Evolutionary conservation across 2,888 invertebrate genomes (phyloP).

Genomic region (Epirrhoe tristata): DNA sequence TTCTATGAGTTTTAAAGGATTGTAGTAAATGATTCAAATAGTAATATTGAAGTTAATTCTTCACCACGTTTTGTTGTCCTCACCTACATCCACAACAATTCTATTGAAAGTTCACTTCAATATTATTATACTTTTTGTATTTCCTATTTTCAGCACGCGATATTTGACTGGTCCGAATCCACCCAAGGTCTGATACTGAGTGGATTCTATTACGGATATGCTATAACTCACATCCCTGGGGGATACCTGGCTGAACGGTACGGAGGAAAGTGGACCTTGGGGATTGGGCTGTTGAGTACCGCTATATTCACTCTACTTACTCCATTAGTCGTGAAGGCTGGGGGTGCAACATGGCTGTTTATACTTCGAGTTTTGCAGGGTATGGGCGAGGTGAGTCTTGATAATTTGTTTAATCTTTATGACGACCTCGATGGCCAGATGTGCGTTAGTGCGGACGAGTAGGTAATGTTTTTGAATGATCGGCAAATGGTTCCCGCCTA

Average conservation of each 20-base stretch:
- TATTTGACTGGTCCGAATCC: conserved; percentile 90
- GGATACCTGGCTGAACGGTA: conserved; percentile 92
- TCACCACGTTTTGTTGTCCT: no score
- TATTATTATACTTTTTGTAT: no score
- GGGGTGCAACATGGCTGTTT: conserved; percentile 85
- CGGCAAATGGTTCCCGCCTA: no score
- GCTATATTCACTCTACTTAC: conserved; percentile 93
- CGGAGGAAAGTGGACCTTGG: conserved; percentile 94
- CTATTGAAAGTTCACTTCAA: background rate
- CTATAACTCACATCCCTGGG: conserved; percentile 94
- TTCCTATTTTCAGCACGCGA: conserved; percentile 66
- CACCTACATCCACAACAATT: background rate
- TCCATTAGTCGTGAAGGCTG: conserved; percentile 88
- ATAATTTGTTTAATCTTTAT: background rate
- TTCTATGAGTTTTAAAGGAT: no score
- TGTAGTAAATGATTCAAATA: no score
- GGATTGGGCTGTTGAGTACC: conserved; percentile 92
- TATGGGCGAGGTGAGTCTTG: conserved; percentile 88
- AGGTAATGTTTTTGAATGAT: no score
- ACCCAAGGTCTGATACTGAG: conserved; percentile 91
- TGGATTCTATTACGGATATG: conserved; percentile 94
- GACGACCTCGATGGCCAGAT: no score
- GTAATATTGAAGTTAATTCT: no score
- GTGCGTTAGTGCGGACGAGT: no score
- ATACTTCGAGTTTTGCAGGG: conserved; percentile 89